Percentiles rank a stretch among this genome's conserved stretches.
These are phyloP conservation scores for Todus mexicanus DNA, from an alignment of 2,797 vertebrate genomes.

Conservation along the genomic window DNA sequence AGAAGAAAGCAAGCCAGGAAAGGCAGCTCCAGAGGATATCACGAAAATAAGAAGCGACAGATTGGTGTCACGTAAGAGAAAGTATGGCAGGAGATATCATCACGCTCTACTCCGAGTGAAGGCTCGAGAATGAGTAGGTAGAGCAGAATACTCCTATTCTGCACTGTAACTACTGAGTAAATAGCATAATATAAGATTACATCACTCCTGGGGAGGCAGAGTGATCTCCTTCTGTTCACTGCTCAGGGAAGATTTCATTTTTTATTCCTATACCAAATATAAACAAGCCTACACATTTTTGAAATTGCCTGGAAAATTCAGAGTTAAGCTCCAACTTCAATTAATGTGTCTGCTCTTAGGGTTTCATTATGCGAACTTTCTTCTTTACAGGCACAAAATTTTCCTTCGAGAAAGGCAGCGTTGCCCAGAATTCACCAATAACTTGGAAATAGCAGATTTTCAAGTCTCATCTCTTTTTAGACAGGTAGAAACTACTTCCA, in stretches of 20 bases:
- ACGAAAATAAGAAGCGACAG: constrained; percentile 51
- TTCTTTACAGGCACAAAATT: background rate
- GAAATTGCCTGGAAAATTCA: background rate
- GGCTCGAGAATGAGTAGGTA: background rate
- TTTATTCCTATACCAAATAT: background rate
- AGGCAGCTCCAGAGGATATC: constrained; percentile 12
- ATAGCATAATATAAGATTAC: background rate
- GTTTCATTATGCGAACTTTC: background rate
- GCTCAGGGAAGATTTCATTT: background rate
- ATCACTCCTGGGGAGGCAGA: background rate
- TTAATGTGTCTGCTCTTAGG: background rate
- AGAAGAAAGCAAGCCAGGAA: constrained; percentile 44
- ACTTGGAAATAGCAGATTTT: background rate
- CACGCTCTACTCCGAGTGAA: background rate
- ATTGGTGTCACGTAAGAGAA: constrained; percentile 59
- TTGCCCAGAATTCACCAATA: background rate
- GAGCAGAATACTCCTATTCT: background rate
- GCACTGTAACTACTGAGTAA: background rate
- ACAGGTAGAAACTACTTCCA: background rate
- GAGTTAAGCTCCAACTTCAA: background rate
- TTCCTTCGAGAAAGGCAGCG: background rate
- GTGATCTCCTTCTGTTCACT: background rate
- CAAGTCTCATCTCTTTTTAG: background rate
- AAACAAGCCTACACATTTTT: background rate
- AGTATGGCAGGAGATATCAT: background rate